Percentiles rank a stretch among this genome's conserved stretches.
These are phyloP conservation scores for Girardinichthys multiradiatus DNA, from an alignment of 2,113 vertebrate genomes.

Conservation along the genomic window DNA sequence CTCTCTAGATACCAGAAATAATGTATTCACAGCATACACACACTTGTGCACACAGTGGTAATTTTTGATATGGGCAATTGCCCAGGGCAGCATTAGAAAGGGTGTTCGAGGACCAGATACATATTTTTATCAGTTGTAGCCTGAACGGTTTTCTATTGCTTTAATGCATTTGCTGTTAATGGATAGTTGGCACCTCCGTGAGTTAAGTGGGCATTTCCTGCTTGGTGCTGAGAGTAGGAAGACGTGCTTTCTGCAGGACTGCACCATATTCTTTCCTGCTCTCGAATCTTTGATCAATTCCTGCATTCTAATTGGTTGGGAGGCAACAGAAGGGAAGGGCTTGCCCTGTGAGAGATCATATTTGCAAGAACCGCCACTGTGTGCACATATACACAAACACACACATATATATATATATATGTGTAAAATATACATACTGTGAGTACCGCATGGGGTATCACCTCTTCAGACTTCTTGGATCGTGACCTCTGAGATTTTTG, in stretches of 20 bases:
- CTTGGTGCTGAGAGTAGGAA: not conserved
- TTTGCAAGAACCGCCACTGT: not conserved
- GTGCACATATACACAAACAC: not conserved
- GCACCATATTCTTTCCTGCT: no score
- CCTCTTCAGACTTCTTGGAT: slow-evolving; percentile 67
- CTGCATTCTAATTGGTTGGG: not conserved
- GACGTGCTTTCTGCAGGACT: no score
- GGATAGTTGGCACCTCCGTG: no score
- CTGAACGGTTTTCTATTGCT: not conserved
- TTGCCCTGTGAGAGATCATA: not conserved
- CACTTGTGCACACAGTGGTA: not conserved
- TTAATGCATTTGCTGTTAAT: not conserved
- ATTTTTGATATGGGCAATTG: not conserved
- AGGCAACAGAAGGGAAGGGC: no score
- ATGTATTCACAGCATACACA: slow-evolving; percentile 30
- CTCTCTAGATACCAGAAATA: slow-evolving; percentile 64
- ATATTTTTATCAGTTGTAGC: not conserved
- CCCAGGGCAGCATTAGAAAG: not conserved
- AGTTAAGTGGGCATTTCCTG: not conserved
- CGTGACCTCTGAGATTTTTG: slow-evolving; percentile 69
- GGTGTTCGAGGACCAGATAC: no score
- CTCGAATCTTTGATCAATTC: not conserved
- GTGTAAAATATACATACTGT: slow-evolving; percentile 31
- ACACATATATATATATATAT: slow-evolving; percentile 24
- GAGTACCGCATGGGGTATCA: slow-evolving; percentile 61